Evolutionary conservation across 2,113 vertebrate species (phyloP), one percentile per base, ranked within the genome.

Genomic region (Cnemophilus loriae): DNA sequence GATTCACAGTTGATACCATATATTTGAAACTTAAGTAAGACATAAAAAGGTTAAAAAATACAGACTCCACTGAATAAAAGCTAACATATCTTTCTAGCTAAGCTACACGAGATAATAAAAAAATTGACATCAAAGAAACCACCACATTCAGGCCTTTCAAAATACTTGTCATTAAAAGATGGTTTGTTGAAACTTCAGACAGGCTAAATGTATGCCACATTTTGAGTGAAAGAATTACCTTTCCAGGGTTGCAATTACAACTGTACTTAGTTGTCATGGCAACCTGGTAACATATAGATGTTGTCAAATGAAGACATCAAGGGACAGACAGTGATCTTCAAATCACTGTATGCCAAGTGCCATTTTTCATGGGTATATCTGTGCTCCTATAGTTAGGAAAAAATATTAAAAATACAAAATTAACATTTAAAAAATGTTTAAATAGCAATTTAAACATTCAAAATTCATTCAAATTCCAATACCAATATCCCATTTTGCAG

Each of bases 131-230:
- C 81, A 97, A 97, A 97, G 90, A 95, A 97, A 91, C 82, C 90
- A 70, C 86, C 87, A 85, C 87, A 97, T 97, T 98, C 93, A 97
- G 96, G 85, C 96, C 93, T 98, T 98, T 98, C 98, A 98, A 97
- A 98, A 98, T 97, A 97, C 95, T 97, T 97, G 94, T 97, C 97
- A 97, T 97, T 97, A 96, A 97, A 97, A 97, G 96, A 98, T 82
- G 97, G 96, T 97, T 98, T 98, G 98, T 97, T 98, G 98, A 98
- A 98, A 98, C 97, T 98, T 98, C 97, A 98, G 97, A 97, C 96
- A 98, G 96, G 94, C 97, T 98, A 98, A 98, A 97, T 49, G 85
- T 97, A 97, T 95, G 96, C 96, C 93, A 91, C 96, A 91, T 96
- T 98, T 97, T 97, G 97, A 98, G 96, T 96, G 96, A 97, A 98